phyloP scores from a whole-genome alignment of 2,888 invertebrate genomes.

The Selenia dentaria region DNA sequence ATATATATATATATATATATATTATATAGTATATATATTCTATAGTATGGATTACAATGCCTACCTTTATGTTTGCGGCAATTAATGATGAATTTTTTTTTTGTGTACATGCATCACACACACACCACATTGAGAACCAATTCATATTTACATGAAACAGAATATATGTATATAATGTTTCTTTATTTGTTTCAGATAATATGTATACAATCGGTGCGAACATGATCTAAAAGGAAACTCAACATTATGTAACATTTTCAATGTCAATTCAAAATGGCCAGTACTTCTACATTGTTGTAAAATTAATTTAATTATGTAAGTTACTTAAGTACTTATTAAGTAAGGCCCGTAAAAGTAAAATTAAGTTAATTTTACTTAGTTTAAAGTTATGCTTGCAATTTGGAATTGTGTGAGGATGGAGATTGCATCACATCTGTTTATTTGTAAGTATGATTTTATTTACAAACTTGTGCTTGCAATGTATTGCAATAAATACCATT shows the following conservation, averaged over 20 bases:
- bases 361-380: conserved; percentile 8
- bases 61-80: too few relatives aligned
- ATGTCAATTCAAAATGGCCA: conserved; percentile 8
- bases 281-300: background rate
- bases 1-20: too few relatives aligned
- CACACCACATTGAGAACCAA: too few relatives aligned
- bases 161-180: too few relatives aligned
- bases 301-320: conserved; percentile 14
- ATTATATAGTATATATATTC: too few relatives aligned
- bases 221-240: conserved; percentile 7
- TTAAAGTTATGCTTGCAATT: conserved; percentile 12
- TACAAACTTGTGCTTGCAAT: too few relatives aligned
- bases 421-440: conserved; percentile 5
- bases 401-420: conserved; percentile 2
- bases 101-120: too few relatives aligned
- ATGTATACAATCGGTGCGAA: background rate
- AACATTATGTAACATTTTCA: conserved; percentile 21
- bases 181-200: conserved; percentile 30
- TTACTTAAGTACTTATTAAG: conserved; percentile 31
- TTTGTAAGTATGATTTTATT: conserved; percentile 25
- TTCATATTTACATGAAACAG: too few relatives aligned
- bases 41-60: too few relatives aligned
- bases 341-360: conserved; percentile 24
- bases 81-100: too few relatives aligned
- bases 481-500: too few relatives aligned